Base-by-base conservation (phyloP, 2,113 vertebrate genomes). In the Eptesicus fuscus region DNA sequence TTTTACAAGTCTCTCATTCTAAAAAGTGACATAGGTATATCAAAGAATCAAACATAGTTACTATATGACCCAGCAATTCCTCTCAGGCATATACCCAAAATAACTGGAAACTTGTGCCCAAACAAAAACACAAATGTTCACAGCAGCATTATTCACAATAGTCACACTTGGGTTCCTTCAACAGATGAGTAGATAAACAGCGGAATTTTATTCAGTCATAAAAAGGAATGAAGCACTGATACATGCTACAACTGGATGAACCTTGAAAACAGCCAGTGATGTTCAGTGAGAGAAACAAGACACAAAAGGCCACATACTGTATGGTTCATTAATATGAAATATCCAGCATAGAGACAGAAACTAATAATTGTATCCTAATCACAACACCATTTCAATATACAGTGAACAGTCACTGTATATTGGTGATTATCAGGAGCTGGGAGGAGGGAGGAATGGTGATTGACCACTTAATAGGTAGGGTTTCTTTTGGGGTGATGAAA, bases 1-100 rank as follows among this genome's bases (percentile, higher is more conserved):
- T 82, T 83, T 65, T 56, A 61, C 5, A 93, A 80, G 47, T 77
- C 77, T 61, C 79, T 91, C 40, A n/a, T 69, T 88, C 96, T 83
- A 76, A 92, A 85, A 95, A 94, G 70, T 67, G 56, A 37, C 40
- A 80, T 51, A 67, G 22, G 5, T 61, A 69, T 59, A 20, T 86
- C 40, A 95, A 90, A 90, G 90, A 92, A 35, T 65, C 51, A 82
- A 91, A 84, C 17, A 63, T 44, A 78, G 59, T 53, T 67, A 85
- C 17, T 42, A 56, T 22, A n/a, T 69, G 53, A 61, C 44, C 77
- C 20, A 84, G 86, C 28, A 80, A 76, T 16, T 93, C 65, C 59
- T 82, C 5, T 69, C 63, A 69, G 40, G 79, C 70, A 90, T 61
- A 70, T 20, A 69, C 11, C 47, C 47, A 7, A 53, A 88, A 89